A percentile compares a stretch with the other conserved stretches of the same genome.
Evolutionary conservation across 2,888 invertebrate genomes (phyloP).

Genomic region (Nemapogon koenigi): DNA sequence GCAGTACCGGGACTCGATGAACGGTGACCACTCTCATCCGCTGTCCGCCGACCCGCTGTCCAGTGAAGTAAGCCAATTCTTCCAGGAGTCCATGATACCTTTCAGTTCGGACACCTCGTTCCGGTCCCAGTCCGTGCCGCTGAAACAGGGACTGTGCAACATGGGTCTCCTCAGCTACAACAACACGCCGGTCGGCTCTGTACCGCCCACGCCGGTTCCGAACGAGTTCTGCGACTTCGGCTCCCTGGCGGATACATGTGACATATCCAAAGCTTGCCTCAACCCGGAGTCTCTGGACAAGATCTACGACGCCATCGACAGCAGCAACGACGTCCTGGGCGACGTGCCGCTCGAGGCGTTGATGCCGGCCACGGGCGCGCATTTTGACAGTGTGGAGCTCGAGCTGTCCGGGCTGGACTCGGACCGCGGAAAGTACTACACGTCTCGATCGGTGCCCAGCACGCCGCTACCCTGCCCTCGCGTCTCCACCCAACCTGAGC

Average conservation of each 20-base stretch:
- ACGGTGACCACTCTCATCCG: slow-evolving; percentile 41
- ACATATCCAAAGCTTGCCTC: slow-evolving; percentile 53
- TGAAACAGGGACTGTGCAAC: slow-evolving; percentile 64
- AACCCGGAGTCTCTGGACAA: slow-evolving; percentile 70
- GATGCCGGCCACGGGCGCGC: slow-evolving; percentile 31
- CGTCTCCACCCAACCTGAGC: slow-evolving; percentile 38
- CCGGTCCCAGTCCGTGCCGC: slow-evolving; percentile 82
- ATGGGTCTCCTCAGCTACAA: slow-evolving; percentile 45
- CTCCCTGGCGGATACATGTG: slow-evolving; percentile 64
- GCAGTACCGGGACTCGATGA: slow-evolving; percentile 44
- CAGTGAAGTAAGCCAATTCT: slow-evolving; percentile 69
- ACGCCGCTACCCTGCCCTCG: slow-evolving; percentile 68
- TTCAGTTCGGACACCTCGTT: slow-evolving; percentile 50
- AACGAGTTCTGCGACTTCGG: slow-evolving; percentile 77
- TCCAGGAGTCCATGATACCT: slow-evolving; percentile 51
- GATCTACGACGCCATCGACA: slow-evolving; percentile 69
- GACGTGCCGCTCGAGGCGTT: slow-evolving; percentile 45
- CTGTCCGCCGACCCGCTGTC: slow-evolving; percentile 56
- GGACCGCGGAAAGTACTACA: slow-evolving; percentile 49
- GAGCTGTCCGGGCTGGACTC: slow-evolving; percentile 42
- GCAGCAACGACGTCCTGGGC: slow-evolving; percentile 51
- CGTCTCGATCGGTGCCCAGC: slow-evolving; percentile 73
- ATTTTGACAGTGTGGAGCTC: slow-evolving; percentile 49
- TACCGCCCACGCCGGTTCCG: slow-evolving; percentile 73
- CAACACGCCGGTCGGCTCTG: slow-evolving; percentile 68